A percentile compares a stretch with the other conserved stretches of the same genome.
Evolutionary conservation across 2,888 invertebrate genomes (phyloP).

Genomic region (Cephalotes varians): DNA sequence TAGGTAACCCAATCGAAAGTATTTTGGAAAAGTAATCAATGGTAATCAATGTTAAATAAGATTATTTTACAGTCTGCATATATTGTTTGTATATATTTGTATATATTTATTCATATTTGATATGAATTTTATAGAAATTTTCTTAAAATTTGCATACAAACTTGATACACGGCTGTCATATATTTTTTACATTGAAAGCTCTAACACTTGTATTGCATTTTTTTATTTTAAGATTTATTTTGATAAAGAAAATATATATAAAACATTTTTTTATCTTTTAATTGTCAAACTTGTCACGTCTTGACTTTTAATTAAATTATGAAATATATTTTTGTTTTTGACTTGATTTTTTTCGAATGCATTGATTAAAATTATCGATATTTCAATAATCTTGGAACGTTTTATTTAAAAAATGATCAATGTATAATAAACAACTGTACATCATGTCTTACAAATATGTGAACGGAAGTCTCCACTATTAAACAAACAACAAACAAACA

Average conservation of each 20-base stretch:
- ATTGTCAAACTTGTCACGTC: not conserved
- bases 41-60: not conserved
- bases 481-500: slow-evolving; percentile 13
- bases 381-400: slow-evolving; percentile 1
- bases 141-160: not conserved
- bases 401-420: not conserved
- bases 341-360: not conserved
- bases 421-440: not conserved
- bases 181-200: not conserved
- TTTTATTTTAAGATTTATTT: not conserved
- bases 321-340: not conserved
- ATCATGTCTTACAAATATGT: not conserved
- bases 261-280: not conserved
- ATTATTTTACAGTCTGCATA: not conserved
- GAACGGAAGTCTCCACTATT: slow-evolving; percentile 2
- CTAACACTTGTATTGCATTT: not conserved
- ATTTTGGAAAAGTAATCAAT: not conserved
- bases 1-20: not conserved
- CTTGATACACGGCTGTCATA: not conserved
- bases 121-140: not conserved
- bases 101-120: not conserved
- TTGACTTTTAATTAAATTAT: not conserved
- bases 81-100: too few relatives aligned
- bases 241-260: not conserved
- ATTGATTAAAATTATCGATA: not conserved